Evolutionary conservation across 2,888 invertebrate genomes (phyloP), one percentile per base, ranked within the genome.

Genomic region (Crioceris asparagi): DNA sequence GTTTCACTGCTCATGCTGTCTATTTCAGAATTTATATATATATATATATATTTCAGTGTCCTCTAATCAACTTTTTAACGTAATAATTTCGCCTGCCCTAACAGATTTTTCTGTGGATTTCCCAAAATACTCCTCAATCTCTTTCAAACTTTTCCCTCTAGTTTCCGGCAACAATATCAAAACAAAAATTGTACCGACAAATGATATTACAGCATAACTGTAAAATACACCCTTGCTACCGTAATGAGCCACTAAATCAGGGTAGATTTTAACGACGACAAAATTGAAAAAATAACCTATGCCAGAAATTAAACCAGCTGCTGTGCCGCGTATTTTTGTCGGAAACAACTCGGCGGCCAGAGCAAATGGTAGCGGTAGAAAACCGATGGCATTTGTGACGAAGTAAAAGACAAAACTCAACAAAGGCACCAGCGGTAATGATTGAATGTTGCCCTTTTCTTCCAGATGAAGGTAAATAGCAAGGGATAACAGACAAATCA

Each of bases 341-440:
- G 74, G 72, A 45, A 68, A 74, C 4, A 74, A 60, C 47, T 74
- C 74, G 1, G 72, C 71, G 0, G 71, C 54, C 67, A 74, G 67
- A 0, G 72, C 71, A 50, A 71, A 74, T 0, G 74, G 74, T 3
- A 74, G 48, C 0, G 70, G 68, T n/a, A 72, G 53, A 44, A 71
- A 72, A 1, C 74, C 74, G 1, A 72, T 39, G 0, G 72, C 69
- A 38, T 69, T 69, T 12, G 64, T 60, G 38, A 71, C 65, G 39
- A 73, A 70, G 46, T 70, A 71, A 29, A 61, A 44, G 6, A 72
- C 48, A 3, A 74, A 50, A 10, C 67, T 56, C 1, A 63, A 26
- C 0, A 69, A 54, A 0, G 72, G 71, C 2, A 71, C 46, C 35
- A 65, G 58, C 5, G 55, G 49, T 3, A 61, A 35, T 8, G 47